A percentile compares a stretch with the other conserved stretches of the same genome.
These are phyloP conservation scores for Camponotus floridanus DNA, from an alignment of 1,140 invertebrate species.

Conservation along the genomic window DNA sequence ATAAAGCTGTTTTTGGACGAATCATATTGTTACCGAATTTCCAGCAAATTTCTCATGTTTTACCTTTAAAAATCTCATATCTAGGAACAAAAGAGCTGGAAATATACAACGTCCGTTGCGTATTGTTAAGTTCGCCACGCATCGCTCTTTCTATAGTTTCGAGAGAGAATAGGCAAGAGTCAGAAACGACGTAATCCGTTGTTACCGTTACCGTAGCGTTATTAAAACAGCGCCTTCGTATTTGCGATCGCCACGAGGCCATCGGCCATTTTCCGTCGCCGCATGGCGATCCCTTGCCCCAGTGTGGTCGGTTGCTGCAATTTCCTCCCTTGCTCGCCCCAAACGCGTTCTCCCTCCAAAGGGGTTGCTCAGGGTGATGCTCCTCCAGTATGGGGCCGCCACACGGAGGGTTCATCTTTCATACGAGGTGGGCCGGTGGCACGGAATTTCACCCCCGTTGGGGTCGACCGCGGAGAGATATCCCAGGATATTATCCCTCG, in stretches of 20 bases:
- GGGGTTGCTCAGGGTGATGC: conserved; percentile 64
- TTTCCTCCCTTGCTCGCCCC: conserved; percentile 62
- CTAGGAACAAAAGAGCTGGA: not conserved
- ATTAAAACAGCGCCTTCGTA: conserved; percentile 53
- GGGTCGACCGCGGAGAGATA: conserved; percentile 72
- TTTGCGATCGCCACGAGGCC: conserved; percentile 33
- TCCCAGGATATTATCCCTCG: conserved; percentile 79
- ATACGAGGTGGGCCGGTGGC: conserved; percentile 67
- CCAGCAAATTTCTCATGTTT: not conserved
- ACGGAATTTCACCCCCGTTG: conserved; percentile 73
- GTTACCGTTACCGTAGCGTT: conserved; percentile 15
- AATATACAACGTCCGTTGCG: not conserved
- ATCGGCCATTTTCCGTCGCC: conserved; percentile 70
- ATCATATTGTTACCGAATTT: not conserved
- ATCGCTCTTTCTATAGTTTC: not conserved
- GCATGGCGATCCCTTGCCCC: conserved; percentile 31
- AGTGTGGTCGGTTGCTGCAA: conserved; percentile 54
- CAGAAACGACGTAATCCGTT: conserved; percentile 5
- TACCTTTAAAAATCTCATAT: conserved; percentile 32
- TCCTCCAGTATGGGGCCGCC: conserved; percentile 40
- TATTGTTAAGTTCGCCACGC: conserved; percentile 8
- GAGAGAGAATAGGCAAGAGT: conserved; percentile 2
- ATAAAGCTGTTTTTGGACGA: not conserved
- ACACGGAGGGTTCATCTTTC: conserved; percentile 57
- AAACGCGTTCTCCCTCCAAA: conserved; percentile 48